Evolutionary conservation across 2,888 invertebrate species (phyloP).

Genomic region (Kryphioiulus occultus): DNA sequence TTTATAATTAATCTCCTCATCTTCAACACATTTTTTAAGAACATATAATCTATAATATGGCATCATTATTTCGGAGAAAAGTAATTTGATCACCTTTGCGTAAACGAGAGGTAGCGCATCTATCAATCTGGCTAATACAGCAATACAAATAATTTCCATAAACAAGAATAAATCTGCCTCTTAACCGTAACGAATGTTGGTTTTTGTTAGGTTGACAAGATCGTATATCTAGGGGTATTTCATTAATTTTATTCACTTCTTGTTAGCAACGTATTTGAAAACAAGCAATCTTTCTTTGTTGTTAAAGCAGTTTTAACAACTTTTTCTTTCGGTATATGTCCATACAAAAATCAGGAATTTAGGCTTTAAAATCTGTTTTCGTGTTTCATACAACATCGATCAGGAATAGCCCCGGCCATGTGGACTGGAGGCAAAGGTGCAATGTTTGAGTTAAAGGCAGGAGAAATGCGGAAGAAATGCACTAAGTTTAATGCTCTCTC

Average conservation of each 20-base stretch:
- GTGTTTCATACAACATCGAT: too few relatives aligned
- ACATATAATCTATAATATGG: not conserved
- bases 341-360: too few relatives aligned
- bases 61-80: not conserved
- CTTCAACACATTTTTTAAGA: not conserved
- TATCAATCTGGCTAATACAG: too few relatives aligned
- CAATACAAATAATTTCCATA: not conserved
- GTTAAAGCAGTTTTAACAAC: too few relatives aligned
- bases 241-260: too few relatives aligned
- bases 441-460: not conserved
- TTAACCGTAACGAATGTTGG: too few relatives aligned
- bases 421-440: not conserved
- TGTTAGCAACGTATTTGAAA: not conserved
- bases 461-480: not conserved
- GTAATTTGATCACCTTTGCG: not conserved
- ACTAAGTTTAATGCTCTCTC: not conserved
- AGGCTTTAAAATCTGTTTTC: too few relatives aligned
- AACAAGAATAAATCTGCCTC: not conserved
- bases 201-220: too few relatives aligned
- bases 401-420: not conserved
- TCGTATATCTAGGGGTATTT: too few relatives aligned
- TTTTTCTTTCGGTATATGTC: too few relatives aligned
- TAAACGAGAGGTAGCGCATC: not conserved
- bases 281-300: too few relatives aligned
- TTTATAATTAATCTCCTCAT: slow-evolving; percentile 7